These are phyloP conservation scores for Periophthalmodon schlosseri DNA, from an alignment of 2,113 vertebrate genomes.

Conservation along the genomic window DNA sequence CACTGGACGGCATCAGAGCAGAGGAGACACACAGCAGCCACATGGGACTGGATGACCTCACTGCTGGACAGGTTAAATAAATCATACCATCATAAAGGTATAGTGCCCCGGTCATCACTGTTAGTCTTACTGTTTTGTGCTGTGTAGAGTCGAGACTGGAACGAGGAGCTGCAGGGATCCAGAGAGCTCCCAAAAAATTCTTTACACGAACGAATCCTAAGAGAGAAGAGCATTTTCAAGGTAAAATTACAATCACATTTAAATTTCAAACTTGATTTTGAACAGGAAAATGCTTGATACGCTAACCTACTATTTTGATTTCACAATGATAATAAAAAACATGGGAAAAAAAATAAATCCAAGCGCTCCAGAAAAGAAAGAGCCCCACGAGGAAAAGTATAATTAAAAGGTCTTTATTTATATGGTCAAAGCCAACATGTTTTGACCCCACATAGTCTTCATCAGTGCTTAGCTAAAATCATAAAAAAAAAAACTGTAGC, in stretches of 20 bases:
- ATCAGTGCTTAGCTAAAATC: no score
- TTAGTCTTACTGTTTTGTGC: conserved; percentile 19
- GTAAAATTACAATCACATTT: conserved; percentile 57
- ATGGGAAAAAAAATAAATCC: no score
- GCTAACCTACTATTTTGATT: no score
- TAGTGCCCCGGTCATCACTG: neutral
- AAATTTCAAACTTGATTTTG: no score
- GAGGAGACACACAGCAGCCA: conserved; percentile 88
- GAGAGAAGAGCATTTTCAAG: conserved; percentile 93
- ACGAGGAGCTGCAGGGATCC: conserved; percentile 91
- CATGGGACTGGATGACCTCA: conserved; percentile 89
- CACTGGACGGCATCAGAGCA: conserved; percentile 88
- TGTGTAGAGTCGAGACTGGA: conserved; percentile 91
- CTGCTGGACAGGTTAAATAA: conserved; percentile 87
- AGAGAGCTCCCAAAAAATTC: conserved; percentile 86
- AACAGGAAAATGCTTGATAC: no score
- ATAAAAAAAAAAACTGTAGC: no score
- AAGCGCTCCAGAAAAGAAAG: no score
- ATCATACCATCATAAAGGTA: neutral
- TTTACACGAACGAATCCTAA: conserved; percentile 85
- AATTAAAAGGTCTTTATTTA: no score
- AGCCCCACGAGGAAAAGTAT: no score
- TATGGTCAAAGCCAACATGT: no score
- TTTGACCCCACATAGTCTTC: no score
- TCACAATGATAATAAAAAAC: no score